Evolutionary conservation across 1,140 invertebrate species (phyloP), one percentile per base, ranked within the genome.

Genomic region (Micrasema longulum): DNA sequence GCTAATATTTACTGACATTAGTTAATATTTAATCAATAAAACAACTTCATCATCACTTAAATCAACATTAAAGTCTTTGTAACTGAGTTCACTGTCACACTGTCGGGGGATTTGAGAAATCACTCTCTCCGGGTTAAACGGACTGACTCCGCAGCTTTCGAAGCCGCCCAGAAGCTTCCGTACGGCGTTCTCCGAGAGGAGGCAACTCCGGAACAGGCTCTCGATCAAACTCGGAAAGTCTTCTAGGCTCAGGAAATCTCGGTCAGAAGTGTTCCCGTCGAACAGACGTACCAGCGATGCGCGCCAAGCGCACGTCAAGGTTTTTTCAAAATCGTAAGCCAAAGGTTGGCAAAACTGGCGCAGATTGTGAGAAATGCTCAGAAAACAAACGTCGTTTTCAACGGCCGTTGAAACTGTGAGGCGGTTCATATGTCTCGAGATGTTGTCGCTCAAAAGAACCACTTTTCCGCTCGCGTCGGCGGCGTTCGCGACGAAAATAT

Each of bases 1-100:
- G n/a, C n/a, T n/a, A n/a, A n/a, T n/a, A n/a, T n/a, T n/a, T n/a
- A n/a, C n/a, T n/a, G n/a, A n/a, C n/a, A n/a, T 31, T 31, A 4
- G 26, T 6, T 68, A 53, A 36, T 12, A 68, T 35, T 38, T 53
- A 41, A 53, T 53, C 18, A 53, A n/a, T 52, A 53, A 38, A 12
- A 68, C 11, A 53, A 43, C 10, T 31, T 52, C 38, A 53, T 45
- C 26, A 53, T 55, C 18, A n/a, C 22, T 10, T 1, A 43, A 9
- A 18, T 62, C 36, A 11, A 62, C 23, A 12, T 62, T 43, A 12
- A 62, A 43, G 10, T 62, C 36, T 20, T 62, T 43, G 12, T 62
- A 62, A 1, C 57, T 55, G 1, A 55, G 52, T 1, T 55, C 52
- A 2, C 12, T 16, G 10, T 55, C 52, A n/a, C 26, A 20, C 1